Conservation (phyloP, 2,797 vertebrate species). For the Pipistrellus nathusii region DNA sequence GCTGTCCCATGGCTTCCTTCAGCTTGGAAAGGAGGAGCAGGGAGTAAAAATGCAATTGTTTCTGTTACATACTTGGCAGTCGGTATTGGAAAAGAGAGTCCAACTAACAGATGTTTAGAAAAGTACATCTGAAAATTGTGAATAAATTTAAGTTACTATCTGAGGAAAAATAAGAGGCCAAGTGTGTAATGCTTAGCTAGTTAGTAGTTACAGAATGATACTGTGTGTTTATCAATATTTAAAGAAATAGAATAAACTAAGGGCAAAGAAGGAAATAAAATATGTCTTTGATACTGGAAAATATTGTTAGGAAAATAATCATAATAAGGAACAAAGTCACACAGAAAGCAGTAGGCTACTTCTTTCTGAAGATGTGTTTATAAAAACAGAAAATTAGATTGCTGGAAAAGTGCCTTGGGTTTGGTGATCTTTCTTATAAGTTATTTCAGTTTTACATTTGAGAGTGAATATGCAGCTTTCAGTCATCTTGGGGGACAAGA, state of each 20-base stretch:
- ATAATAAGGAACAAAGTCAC: constrained; percentile 24
- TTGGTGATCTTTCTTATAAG: neutral
- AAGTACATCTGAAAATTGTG: neutral
- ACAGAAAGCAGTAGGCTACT: neutral
- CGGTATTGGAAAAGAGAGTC: neutral
- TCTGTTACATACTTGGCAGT: neutral
- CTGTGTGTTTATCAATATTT: constrained; percentile 14
- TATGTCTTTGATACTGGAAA: neutral
- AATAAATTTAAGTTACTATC: neutral
- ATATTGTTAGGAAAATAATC: constrained; percentile 40
- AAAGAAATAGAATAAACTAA: constrained; percentile 19
- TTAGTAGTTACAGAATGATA: neutral
- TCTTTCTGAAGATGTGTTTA: neutral
- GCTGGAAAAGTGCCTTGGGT: neutral
- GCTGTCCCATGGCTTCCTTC: neutral
- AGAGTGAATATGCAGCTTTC: neutral
- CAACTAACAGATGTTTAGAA: neutral
- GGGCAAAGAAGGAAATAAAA: neutral
- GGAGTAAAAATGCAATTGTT: neutral
- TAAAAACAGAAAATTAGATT: constrained; percentile 23
- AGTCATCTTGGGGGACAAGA: neutral
- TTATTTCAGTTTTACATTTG: neutral
- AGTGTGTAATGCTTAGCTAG: neutral
- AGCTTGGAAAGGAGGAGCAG: neutral
- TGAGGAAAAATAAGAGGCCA: constrained; percentile 8